Evolutionary conservation across 1,140 invertebrate genomes (phyloP).

Genomic region (Cydia splendana): DNA sequence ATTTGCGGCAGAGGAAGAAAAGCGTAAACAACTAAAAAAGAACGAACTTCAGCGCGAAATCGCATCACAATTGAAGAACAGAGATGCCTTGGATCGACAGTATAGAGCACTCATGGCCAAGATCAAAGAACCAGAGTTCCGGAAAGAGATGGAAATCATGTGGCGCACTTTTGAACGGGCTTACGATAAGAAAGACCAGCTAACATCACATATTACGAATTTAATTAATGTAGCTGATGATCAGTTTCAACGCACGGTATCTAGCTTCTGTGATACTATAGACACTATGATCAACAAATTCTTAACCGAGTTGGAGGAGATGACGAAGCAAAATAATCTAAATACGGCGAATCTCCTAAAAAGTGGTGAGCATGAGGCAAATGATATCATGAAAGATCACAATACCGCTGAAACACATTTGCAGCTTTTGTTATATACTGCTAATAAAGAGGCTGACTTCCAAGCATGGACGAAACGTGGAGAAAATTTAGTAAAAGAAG

Average conservation of each 20-base stretch:
- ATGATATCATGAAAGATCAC: slow-evolving; percentile 57
- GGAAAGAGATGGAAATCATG: slow-evolving; percentile 68
- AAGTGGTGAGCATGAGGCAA: slow-evolving; percentile 53
- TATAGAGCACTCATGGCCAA: slow-evolving; percentile 68
- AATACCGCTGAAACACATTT: slow-evolving; percentile 69
- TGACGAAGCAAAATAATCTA: slow-evolving; percentile 58
- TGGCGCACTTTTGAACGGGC: slow-evolving; percentile 69
- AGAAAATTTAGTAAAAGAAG: slow-evolving; percentile 71
- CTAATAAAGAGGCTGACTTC: slow-evolving; percentile 62
- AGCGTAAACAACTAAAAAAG: slow-evolving; percentile 54
- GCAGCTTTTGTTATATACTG: slow-evolving; percentile 64
- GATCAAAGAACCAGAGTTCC: slow-evolving; percentile 70
- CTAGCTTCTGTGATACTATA: slow-evolving; percentile 69
- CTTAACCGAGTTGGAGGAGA: slow-evolving; percentile 58
- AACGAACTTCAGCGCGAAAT: slow-evolving; percentile 64
- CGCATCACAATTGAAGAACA: slow-evolving; percentile 52
- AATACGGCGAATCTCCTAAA: slow-evolving; percentile 59
- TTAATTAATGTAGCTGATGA: slow-evolving; percentile 66
- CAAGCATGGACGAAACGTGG: slow-evolving; percentile 69
- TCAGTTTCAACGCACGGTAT: slow-evolving; percentile 68
- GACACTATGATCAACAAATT: slow-evolving; percentile 73
- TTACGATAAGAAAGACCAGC: slow-evolving; percentile 68
- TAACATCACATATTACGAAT: slow-evolving; percentile 58
- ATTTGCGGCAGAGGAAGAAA: slow-evolving; percentile 54
- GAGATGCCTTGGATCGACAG: slow-evolving; percentile 57